Conservation (phyloP, 2,888 invertebrate species). For the Isoperla grammatica region DNA sequence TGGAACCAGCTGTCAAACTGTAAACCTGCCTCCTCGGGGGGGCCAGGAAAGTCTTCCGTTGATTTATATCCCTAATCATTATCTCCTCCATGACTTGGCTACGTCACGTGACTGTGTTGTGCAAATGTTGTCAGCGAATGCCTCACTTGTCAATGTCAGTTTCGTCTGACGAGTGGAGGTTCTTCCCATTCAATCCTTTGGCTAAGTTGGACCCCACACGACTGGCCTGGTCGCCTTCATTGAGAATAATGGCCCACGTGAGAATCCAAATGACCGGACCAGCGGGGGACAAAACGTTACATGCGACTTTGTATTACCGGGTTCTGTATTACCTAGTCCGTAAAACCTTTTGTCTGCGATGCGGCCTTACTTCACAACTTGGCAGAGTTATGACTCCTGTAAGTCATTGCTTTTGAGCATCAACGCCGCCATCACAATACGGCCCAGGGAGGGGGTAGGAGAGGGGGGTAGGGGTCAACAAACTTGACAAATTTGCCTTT, state of each 20-base stretch:
- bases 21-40: too few species aligned
- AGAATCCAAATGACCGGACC: constrained; percentile 5
- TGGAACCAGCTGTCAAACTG: too few species aligned
- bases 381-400: constrained; percentile 25
- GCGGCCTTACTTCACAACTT: constrained; percentile 11
- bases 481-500: too few species aligned
- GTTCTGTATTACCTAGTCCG: neutral
- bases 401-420: constrained; percentile 25
- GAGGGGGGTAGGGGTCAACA: too few species aligned
- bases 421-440: too few species aligned
- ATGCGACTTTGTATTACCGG: constrained; percentile 5
- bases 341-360: neutral
- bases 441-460: too few species aligned
- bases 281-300: constrained; percentile 5
- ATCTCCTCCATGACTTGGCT: too few species aligned
- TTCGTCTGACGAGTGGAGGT: neutral
- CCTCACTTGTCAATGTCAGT: too few species aligned
- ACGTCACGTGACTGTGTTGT: too few species aligned
- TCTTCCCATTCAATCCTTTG: constrained; percentile 2
- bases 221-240: neutral
- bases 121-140: too few species aligned
- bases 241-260: constrained; percentile 11
- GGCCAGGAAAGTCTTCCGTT: too few species aligned
- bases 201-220: constrained; percentile 10
- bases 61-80: too few species aligned